Evolutionary conservation across 2,113 vertebrate species (phyloP).

Genomic region (Tetrax tetrax): DNA sequence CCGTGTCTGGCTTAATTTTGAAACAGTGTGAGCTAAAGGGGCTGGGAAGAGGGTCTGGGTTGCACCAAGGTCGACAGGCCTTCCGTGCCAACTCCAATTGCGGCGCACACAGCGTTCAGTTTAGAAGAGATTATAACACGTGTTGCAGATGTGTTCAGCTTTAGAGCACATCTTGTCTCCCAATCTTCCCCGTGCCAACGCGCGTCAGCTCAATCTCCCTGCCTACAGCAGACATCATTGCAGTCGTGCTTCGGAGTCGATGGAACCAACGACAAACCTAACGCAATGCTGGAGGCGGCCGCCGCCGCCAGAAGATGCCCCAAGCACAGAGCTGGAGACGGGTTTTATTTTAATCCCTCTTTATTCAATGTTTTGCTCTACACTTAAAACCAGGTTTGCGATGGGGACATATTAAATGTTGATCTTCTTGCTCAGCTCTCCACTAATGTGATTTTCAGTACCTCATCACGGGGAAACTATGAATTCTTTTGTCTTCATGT

Average conservation of each 20-base stretch:
- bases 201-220: neutral
- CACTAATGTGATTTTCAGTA: slow-evolving; percentile 16
- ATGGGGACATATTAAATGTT: neutral
- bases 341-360: neutral
- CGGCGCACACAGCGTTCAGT: neutral
- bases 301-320: accelerated
- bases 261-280: neutral
- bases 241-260: neutral
- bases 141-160: neutral
- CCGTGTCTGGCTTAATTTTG: neutral
- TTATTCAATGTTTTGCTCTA: neutral
- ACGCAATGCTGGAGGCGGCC: accelerated
- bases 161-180: neutral
- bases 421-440: neutral
- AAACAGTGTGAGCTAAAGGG: accelerated
- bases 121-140: neutral
- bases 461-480: neutral
- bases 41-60: neutral
- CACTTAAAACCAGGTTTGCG: neutral
- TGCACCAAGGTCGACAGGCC: neutral
- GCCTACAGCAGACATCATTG: neutral
- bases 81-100: neutral
- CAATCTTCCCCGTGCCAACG: neutral
- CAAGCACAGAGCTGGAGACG: neutral
- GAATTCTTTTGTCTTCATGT: neutral